phyloP scores from a whole-genome alignment of 2,888 invertebrate species.

The Nasonovia ribisnigri region DNA sequence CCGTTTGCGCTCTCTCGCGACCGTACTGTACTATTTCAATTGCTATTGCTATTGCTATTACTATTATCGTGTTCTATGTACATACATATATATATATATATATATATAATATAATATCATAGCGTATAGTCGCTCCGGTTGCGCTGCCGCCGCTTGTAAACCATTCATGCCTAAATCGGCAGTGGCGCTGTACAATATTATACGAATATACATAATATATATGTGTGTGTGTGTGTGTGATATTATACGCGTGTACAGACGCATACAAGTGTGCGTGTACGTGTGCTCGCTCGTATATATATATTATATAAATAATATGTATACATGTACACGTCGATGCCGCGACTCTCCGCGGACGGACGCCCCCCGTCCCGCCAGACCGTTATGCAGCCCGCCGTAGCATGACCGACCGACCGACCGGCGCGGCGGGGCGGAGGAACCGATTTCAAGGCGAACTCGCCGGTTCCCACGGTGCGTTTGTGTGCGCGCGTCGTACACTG shows the following conservation, averaged over 20 bases:
- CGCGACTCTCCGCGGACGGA: constrained; percentile 8
- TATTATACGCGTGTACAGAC: not conserved
- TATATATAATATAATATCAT: not conserved
- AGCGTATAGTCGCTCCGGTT: constrained; percentile 9
- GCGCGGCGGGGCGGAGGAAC: constrained; percentile 19
- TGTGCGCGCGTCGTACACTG: not conserved
- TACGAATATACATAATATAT: not conserved
- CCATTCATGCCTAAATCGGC: constrained; percentile 63
- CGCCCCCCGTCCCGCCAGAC: not conserved
- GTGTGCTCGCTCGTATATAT: not conserved
- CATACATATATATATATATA: not conserved
- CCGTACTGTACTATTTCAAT: not conserved
- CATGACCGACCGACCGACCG: not conserved
- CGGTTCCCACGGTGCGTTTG: constrained; percentile 61
- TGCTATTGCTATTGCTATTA: not conserved
- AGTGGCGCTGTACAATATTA: constrained; percentile 22
- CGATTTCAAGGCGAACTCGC: constrained; percentile 65
- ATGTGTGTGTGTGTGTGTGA: not conserved
- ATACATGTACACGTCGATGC: constrained; percentile 23
- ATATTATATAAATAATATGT: not conserved
- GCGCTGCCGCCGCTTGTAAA: constrained; percentile 1
- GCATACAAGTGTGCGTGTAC: not conserved
- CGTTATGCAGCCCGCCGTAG: not conserved
- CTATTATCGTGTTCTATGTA: not conserved
- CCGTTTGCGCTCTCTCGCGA: constrained; percentile 61